Conservation (phyloP, 2,888 invertebrate genomes). For the Spilarctia lutea region DNA sequence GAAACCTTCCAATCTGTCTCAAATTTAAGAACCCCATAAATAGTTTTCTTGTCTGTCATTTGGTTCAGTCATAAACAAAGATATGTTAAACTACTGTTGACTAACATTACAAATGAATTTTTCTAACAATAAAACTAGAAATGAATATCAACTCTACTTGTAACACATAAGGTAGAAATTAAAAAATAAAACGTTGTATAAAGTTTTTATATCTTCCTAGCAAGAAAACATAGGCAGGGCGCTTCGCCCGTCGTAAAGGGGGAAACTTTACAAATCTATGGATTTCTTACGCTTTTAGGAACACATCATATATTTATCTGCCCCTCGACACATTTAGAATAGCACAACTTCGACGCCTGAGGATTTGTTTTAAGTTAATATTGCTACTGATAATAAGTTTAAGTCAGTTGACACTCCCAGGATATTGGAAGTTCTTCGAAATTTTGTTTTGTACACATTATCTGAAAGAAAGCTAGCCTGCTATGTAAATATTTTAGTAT, state of each 20-base stretch:
- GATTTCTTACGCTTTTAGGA: conserved; percentile 84
- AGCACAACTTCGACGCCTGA: conserved; percentile 74
- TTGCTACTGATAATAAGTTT: conserved; percentile 66
- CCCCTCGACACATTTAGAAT: conserved; percentile 83
- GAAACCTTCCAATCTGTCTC: conserved; percentile 62
- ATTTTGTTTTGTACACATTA: conserved; percentile 6
- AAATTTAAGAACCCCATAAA: conserved; percentile 72
- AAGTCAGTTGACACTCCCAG: conserved; percentile 38
- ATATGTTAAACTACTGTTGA: conserved; percentile 78
- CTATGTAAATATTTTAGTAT: not conserved
- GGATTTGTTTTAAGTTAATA: conserved; percentile 72
- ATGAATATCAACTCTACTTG: conserved; percentile 51
- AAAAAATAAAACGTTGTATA: conserved; percentile 44
- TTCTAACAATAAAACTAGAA: conserved; percentile 46
- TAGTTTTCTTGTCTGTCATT: conserved; percentile 71
- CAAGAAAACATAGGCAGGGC: conserved; percentile 80
- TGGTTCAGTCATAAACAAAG: conserved; percentile 76
- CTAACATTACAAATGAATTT: conserved; percentile 78
- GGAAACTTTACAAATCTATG: conserved; percentile 85
- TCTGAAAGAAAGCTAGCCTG: not conserved
- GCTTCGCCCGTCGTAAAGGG: conserved; percentile 82
- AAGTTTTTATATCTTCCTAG: conserved; percentile 82
- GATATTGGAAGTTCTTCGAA: conserved; percentile 32
- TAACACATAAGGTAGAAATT: conserved; percentile 50
- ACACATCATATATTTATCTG: conserved; percentile 85